These are phyloP conservation scores for Oceanites oceanicus DNA, from an alignment of 2,113 vertebrate species.

Conservation along the genomic window DNA sequence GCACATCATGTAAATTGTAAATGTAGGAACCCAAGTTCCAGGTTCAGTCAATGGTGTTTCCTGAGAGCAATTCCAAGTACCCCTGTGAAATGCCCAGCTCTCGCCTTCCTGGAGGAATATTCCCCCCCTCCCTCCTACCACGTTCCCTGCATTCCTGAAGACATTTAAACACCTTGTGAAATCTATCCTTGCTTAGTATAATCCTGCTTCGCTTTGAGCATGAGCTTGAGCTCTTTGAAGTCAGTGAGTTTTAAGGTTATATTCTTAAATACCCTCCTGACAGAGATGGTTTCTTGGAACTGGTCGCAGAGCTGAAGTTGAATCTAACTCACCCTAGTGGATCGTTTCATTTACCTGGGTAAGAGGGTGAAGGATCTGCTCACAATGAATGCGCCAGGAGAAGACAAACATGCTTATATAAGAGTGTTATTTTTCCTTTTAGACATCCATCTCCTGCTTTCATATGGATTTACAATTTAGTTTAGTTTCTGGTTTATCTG, in stretches of 20 bases:
- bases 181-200: neutral
- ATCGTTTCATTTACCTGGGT: neutral
- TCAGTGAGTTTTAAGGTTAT: neutral
- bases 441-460: neutral
- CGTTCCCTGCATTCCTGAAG: neutral
- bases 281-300: neutral
- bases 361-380: neutral
- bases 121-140: neutral
- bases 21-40: neutral
- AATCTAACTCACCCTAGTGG: neutral
- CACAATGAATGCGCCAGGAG: neutral
- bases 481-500: slow-evolving; percentile 38
- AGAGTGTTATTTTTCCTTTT: neutral
- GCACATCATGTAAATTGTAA: neutral
- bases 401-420: slow-evolving; percentile 26
- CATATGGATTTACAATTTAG: slow-evolving; percentile 46
- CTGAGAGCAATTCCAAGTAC: neutral
- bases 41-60: neutral
- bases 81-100: neutral
- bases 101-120: neutral
- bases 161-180: neutral
- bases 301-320: neutral
- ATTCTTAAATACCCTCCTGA: neutral
- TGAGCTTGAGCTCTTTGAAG: neutral
- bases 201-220: neutral